Conservation (phyloP, 2,888 invertebrate species). For the Hemicrepidius hirtus region DNA sequence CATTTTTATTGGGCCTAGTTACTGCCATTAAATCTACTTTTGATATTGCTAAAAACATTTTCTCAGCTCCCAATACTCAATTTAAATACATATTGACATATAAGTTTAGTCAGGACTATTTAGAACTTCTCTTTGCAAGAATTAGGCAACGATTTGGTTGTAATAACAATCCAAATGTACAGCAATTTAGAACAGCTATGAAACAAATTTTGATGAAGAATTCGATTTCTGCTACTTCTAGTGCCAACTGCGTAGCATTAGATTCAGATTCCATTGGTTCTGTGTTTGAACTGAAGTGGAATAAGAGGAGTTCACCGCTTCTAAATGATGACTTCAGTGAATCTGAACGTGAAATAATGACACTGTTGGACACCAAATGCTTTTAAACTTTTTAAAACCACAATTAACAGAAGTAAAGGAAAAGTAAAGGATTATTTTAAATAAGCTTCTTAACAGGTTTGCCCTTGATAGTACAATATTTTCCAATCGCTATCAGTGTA, state of each 20-base stretch:
- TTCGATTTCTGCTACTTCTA: not conserved
- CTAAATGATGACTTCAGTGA: not conserved
- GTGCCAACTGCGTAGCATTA: not conserved
- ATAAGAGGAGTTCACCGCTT: not conserved
- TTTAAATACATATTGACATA: conserved; percentile 3
- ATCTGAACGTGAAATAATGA: not conserved
- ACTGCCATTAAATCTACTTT: conserved; percentile 12
- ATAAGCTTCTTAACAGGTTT: not conserved
- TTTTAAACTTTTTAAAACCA: too few relatives aligned
- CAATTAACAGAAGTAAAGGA: too few relatives aligned
- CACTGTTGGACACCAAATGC: too few relatives aligned
- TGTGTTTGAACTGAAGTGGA: conserved; percentile 3
- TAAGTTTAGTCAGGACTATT: conserved; percentile 1
- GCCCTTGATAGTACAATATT: not conserved
- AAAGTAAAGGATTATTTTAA: not conserved
- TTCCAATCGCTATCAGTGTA: too few relatives aligned
- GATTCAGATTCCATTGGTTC: not conserved
- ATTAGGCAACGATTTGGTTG: not conserved
- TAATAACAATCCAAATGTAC: not conserved
- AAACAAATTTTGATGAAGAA: conserved; percentile 17
- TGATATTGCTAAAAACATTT: not conserved
- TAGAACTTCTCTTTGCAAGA: conserved; percentile 6
- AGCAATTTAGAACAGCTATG: not conserved
- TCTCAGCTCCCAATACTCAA: not conserved
- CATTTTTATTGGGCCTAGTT: conserved; percentile 12